Evolutionary conservation across 2,113 vertebrate genomes (phyloP), one percentile per base, ranked within the genome.

Genomic region (Athene noctua): DNA sequence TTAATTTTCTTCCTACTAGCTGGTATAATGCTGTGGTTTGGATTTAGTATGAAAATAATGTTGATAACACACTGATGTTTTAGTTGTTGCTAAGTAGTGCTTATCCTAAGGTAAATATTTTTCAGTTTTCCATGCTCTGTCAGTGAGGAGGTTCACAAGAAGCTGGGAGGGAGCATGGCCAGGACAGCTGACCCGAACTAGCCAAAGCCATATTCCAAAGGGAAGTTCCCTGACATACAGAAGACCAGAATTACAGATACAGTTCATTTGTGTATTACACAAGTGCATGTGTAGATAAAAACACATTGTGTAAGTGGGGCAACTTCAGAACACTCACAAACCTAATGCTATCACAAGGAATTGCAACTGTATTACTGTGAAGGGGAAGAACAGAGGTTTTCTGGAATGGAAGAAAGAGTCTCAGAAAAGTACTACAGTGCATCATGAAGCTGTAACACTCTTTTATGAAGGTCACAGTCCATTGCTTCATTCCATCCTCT

Each of bases 381-480:
- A 73, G 7, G 22, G 9, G 7, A 82, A 65, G 21, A 34, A 22
- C 27, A 22, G 30, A 49, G 6, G 1, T 86, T 73, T 16, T 73
- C 32, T 79, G 23, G 13, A 86, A 38, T 32, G 13, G 46, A 57
- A 59, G 66, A 42, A 73, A 4, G 5, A 52, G 11, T n/a, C 46
- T 58, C 75, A 54, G 22, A 52, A 63, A 86, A 66, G 9, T 55
- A 38, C 12, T 38, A 0, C 51, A 77, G 36, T 0, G 1, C 11
- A 44, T 42, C 15, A 29, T 34, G 19, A 73, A 68, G 10, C 17
- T 66, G 8, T 72, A 77, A 47, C 14, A 17, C 12, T 38, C 9
- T 87, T 74, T 79, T 74, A 22, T 66, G 61, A 71, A 81, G 17
- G 13, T 27, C 16, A 4, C 34, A 5, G 21, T 61, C 18, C 27